phyloP scores from a whole-genome alignment of 2,797 vertebrate species.

The Neoniphon sammara region DNA sequence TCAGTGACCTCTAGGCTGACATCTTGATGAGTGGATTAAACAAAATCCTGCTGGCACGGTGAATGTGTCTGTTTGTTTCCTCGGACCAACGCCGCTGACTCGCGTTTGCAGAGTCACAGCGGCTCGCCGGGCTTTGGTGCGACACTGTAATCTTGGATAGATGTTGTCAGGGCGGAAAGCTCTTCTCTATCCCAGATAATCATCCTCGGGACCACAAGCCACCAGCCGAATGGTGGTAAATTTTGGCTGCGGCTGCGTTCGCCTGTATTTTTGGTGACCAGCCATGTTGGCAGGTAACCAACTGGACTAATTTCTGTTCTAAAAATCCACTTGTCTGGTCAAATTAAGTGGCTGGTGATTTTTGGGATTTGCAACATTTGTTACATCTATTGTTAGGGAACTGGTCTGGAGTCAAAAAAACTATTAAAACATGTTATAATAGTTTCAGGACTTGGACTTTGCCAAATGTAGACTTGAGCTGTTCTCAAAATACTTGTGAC shows the following conservation, averaged over 20 bases:
- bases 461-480: no score
- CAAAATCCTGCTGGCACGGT: constrained; percentile 18
- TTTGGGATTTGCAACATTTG: not conserved
- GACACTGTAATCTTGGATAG: constrained; percentile 28
- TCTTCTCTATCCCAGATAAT: constrained; percentile 33
- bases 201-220: constrained; percentile 35
- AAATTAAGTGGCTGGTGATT: not conserved
- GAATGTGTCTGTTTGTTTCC: not conserved
- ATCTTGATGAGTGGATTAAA: constrained; percentile 29
- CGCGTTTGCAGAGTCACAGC: not conserved
- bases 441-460: no score
- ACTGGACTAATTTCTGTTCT: not conserved
- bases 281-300: not conserved
- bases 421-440: no score
- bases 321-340: constrained; percentile 2
- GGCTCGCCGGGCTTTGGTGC: not conserved
- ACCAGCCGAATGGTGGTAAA: constrained; percentile 19
- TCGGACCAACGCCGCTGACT: constrained; percentile 4
- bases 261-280: not conserved
- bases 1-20: not conserved
- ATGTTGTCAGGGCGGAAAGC: constrained; percentile 40
- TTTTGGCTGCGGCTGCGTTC: not conserved
- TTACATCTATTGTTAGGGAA: no score
- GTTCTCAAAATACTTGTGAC: no score
- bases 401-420: no score